phyloP scores from a whole-genome alignment of 2,888 invertebrate genomes.

The Epistrophe eligans region DNA sequence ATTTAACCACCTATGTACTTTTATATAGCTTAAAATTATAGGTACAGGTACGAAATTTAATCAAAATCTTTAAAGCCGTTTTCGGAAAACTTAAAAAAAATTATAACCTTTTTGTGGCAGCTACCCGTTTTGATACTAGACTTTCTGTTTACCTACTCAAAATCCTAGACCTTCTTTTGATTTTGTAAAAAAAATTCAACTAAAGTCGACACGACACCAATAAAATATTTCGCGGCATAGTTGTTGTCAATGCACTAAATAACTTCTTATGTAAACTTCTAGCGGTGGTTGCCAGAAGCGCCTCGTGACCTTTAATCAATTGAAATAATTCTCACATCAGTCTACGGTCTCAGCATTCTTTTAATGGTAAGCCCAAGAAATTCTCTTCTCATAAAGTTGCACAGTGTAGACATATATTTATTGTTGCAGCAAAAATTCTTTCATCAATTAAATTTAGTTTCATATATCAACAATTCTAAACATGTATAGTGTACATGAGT shows the following conservation, averaged over 20 bases:
- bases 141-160: too few species aligned
- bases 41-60: too few species aligned
- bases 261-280: not conserved
- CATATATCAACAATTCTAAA: conserved; percentile 16
- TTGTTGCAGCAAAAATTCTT: conserved; percentile 48
- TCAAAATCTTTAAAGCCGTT: too few species aligned
- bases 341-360: not conserved
- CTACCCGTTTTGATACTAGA: too few species aligned
- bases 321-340: conserved; percentile 54
- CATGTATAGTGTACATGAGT: conserved; percentile 7
- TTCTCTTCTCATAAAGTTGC: conserved; percentile 21
- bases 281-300: not conserved
- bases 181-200: not conserved
- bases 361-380: conserved; percentile 7
- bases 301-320: conserved; percentile 40
- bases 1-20: too few species aligned
- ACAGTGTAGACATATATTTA: not conserved
- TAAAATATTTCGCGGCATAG: not conserved
- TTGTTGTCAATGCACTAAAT: not conserved
- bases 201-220: not conserved
- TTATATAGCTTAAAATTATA: too few species aligned
- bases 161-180: too few species aligned
- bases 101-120: too few species aligned
- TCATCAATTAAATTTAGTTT: conserved; percentile 53
- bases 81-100: too few species aligned